A percentile compares a stretch with the other conserved stretches of the same genome.
Conservation (phyloP, 2,113 vertebrate species). For the Spea multiplicata region DNA sequence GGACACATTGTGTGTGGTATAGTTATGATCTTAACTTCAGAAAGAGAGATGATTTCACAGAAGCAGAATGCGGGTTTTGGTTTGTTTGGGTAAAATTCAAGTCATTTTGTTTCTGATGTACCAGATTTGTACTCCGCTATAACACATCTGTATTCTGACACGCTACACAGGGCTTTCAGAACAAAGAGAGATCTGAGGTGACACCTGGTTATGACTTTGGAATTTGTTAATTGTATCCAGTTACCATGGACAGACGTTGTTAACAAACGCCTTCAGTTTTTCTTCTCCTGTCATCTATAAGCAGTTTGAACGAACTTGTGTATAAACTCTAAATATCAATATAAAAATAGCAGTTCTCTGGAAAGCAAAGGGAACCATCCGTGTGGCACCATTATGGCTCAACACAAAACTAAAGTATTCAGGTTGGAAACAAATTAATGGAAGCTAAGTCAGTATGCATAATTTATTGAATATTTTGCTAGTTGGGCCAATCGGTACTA, state of each 20-base stretch:
- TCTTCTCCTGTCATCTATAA: neutral
- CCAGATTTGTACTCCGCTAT: slow-evolving; percentile 17
- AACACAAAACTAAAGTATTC: no score
- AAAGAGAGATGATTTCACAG: slow-evolving; percentile 19
- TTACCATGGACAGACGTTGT: neutral
- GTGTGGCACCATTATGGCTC: no score
- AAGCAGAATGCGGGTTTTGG: neutral
- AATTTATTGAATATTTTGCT: no score
- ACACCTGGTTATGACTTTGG: slow-evolving; percentile 1
- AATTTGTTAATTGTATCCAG: neutral
- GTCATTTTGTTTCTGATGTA: slow-evolving; percentile 8
- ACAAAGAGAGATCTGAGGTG: slow-evolving; percentile 6
- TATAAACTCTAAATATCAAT: no score
- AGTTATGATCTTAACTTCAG: slow-evolving; percentile 6
- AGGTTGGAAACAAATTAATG: no score
- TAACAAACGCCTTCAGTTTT: neutral
- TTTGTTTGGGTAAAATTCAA: slow-evolving; percentile 2
- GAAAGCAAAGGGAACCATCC: no score
- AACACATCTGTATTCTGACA: neutral
- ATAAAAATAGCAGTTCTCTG: no score
- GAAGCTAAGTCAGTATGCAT: no score
- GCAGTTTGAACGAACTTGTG: neutral
- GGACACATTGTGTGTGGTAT: slow-evolving; percentile 23
- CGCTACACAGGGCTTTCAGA: neutral
- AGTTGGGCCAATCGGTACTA: no score